Evolutionary conservation across 2,113 vertebrate genomes (phyloP).

Genomic region (Amphiprion ocellaris): DNA sequence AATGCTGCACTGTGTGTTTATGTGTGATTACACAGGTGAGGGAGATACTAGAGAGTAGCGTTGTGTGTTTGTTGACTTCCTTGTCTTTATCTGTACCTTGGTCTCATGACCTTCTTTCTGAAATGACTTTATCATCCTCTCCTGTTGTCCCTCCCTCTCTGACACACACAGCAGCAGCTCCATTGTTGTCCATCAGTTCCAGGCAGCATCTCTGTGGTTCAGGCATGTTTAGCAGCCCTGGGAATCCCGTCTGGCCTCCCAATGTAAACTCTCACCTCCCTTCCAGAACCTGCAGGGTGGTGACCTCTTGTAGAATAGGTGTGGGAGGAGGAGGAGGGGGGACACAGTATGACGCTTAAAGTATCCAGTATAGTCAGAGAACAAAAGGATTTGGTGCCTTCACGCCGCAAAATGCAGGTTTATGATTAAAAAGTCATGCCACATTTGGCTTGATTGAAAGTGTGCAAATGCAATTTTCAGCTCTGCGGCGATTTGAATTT

Average conservation of each 20-base stretch:
- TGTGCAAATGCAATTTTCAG: conserved; percentile 14
- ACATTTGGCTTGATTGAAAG: background rate
- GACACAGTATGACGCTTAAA: background rate
- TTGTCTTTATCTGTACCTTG: conserved; percentile 3
- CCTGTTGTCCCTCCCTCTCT: background rate
- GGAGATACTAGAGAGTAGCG: background rate
- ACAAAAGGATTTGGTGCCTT: background rate
- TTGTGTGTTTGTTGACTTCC: conserved; percentile 46
- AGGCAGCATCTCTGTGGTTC: conserved; percentile 48
- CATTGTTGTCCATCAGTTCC: conserved; percentile 34
- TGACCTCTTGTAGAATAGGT: conserved; percentile 58
- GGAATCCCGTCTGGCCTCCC: conserved; percentile 53
- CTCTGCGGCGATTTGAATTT: background rate
- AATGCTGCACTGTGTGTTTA: conserved; percentile 47
- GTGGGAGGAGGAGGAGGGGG: background rate
- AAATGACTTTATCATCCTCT: conserved; percentile 8
- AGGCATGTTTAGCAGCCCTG: conserved; percentile 58
- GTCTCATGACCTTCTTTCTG: conserved; percentile 2
- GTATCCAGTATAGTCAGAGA: background rate
- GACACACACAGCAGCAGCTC: background rate
- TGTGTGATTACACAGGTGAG: conserved; percentile 37
- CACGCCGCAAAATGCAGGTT: background rate
- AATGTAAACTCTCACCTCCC: conserved; percentile 69
- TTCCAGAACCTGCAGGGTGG: conserved; percentile 37
- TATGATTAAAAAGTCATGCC: background rate